phyloP scores from a whole-genome alignment of 2,797 vertebrate genomes.

The Pterois miles region DNA sequence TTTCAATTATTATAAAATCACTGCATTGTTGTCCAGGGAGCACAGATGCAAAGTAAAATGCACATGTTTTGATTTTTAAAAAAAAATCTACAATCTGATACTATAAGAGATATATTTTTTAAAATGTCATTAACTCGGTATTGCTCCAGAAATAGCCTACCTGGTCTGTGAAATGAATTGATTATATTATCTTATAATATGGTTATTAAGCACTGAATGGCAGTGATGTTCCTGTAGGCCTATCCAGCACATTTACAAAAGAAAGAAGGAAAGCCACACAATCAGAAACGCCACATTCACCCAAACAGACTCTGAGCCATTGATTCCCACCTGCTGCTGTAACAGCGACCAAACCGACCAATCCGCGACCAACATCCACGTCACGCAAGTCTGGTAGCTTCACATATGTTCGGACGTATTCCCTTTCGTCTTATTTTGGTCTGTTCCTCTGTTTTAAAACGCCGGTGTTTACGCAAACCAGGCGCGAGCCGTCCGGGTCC shows the following conservation, averaged over 20 bases:
- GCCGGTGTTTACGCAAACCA: too few relatives aligned
- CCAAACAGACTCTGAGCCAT: not conserved
- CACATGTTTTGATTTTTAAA: not conserved
- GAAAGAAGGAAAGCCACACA: not conserved
- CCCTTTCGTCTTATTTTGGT: not conserved
- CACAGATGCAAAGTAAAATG: not conserved
- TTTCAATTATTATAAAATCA: not conserved
- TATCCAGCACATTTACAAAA: not conserved
- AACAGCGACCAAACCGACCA: not conserved
- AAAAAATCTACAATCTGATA: not conserved
- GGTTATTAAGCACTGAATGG: not conserved
- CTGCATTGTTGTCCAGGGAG: not conserved
- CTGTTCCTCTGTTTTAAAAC: not conserved
- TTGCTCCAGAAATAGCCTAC: not conserved
- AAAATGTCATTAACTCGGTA: not conserved
- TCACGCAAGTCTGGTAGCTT: rapidly evolving
- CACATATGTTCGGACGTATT: not conserved
- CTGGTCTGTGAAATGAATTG: not conserved
- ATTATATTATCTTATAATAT: not conserved
- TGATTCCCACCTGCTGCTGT: constrained; percentile 19
- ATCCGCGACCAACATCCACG: not conserved
- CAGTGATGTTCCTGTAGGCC: not conserved
- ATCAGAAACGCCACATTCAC: not conserved
- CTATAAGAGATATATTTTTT: too few relatives aligned
- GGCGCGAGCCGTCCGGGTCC: rapidly evolving